Base-by-base conservation (phyloP, 1,140 invertebrate species). In the Neodiprion pinetum region DNA sequence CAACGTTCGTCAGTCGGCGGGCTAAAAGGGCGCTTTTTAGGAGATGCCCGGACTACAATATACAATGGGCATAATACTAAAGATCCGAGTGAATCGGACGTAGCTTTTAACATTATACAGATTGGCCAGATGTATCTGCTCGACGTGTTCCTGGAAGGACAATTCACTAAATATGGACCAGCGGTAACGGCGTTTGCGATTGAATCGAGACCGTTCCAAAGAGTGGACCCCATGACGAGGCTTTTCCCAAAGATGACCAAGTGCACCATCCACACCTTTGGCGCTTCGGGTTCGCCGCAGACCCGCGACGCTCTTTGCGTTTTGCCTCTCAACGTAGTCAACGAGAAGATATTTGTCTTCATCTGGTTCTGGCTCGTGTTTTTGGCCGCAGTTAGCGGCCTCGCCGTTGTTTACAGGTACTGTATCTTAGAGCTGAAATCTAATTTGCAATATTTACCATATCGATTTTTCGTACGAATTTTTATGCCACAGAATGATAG, bases 161-260 rank as follows among this genome's bases (percentile, higher is more conserved):
- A 94, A 72, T 96, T 95, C 87, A 86, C 90, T 0, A 90, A 90
- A 48, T 95, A 94, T 79, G 93, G 94, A 17, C 87, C 91, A n/a
- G 89, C 90, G 1, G 89, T 95, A 0, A 83, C 86, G 0, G 84
- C 88, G 7, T 90, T 85, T 49, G 90, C 76, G 78, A 81, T 65
- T 72, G 85, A 72, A 81, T 88, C 79, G 74, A 89, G 75, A 76
- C 81, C 83, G 12, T 73, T 73, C 28, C 78, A 73, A 11, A 77
- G 75, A 83, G 78, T 86, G 76, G 88, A 85, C 79, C 90, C 92
- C 5, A 94, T 90, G 92, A 90, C 89, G 76, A 83, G 79, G 75
- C 87, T 91, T 75, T 97, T 94, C 81, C 95, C 93, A 1, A 94
- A 95, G 81, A 87, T 95, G n/a, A 92, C 95, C n/a, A 96, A 95